phyloP scores from a whole-genome alignment of 2,888 invertebrate genomes.

The Tridacna gigas region DNA sequence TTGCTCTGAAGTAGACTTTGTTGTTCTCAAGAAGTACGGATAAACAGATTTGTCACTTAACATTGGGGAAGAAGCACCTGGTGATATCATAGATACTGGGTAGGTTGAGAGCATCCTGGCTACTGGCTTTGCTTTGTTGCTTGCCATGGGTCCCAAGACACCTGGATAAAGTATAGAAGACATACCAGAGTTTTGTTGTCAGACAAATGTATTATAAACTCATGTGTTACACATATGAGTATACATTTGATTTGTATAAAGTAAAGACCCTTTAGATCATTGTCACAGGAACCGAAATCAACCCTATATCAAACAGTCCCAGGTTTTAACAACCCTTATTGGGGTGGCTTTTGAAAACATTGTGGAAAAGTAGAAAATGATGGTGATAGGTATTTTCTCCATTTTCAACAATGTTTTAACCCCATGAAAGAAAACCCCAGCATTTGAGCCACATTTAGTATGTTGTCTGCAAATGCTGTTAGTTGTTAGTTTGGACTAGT shows the following conservation, averaged over 20 bases:
- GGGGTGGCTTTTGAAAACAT: not conserved
- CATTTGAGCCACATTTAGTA: too few species aligned
- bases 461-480: too few species aligned
- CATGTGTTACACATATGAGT: not conserved
- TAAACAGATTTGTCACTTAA: slow-evolving; percentile 76
- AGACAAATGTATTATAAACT: not conserved
- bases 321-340: not conserved
- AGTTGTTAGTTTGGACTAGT: too few species aligned
- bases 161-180: slow-evolving; percentile 80
- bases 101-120: slow-evolving; percentile 86
- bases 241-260: too few species aligned
- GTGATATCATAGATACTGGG: slow-evolving; percentile 86
- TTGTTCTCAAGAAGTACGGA: slow-evolving; percentile 79
- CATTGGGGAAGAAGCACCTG: slow-evolving; percentile 61
- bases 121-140: slow-evolving; percentile 86
- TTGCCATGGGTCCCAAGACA: slow-evolving; percentile 87
- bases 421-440: not conserved
- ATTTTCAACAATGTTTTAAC: not conserved
- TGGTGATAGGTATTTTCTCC: not conserved
- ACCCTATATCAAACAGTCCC: not conserved
- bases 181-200: not conserved
- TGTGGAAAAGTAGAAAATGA: not conserved
- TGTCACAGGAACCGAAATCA: not conserved
- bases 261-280: too few species aligned
- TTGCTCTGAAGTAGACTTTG: slow-evolving; percentile 66